Percentiles rank a stretch among this genome's conserved stretches.
Conservation (phyloP, 1,140 invertebrate genomes). For the Cherax destructor region DNA sequence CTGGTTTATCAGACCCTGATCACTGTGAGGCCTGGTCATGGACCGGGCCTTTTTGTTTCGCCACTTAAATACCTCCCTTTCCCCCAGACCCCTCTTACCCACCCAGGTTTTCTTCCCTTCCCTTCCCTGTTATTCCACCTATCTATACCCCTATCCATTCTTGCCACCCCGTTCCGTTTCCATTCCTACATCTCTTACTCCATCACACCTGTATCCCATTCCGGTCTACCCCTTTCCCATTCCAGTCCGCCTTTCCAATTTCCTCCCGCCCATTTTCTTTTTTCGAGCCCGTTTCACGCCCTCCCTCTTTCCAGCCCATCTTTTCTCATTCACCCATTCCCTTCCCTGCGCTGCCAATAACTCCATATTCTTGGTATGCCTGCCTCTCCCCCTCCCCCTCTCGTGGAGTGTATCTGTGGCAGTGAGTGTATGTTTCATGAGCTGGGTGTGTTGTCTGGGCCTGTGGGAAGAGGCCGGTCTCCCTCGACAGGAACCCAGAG, state of each 20-base stretch:
- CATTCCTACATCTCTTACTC: neutral
- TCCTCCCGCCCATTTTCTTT: neutral
- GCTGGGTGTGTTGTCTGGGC: neutral
- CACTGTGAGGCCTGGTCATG: too few relatives aligned
- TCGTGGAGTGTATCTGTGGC: too few relatives aligned
- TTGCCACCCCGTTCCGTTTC: neutral
- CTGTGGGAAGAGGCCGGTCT: neutral
- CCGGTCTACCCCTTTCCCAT: too few relatives aligned
- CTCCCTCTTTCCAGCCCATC: neutral
- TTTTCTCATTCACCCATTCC: neutral
- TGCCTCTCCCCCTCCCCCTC: neutral
- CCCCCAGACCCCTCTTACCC: too few relatives aligned
- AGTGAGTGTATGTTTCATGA: neutral
- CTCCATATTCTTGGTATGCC: neutral
- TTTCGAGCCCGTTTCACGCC: neutral
- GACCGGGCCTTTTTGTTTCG: too few relatives aligned
- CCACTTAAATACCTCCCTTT: too few relatives aligned
- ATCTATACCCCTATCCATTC: too few relatives aligned
- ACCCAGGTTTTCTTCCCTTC: too few relatives aligned
- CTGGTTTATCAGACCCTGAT: too few relatives aligned
- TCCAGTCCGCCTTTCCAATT: neutral
- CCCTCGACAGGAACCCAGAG: neutral
- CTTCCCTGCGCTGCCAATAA: neutral
- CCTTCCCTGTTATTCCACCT: too few relatives aligned
- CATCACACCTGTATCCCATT: too few relatives aligned